Conservation (phyloP, 2,888 invertebrate genomes). For the Tenthredo distinguenda region DNA sequence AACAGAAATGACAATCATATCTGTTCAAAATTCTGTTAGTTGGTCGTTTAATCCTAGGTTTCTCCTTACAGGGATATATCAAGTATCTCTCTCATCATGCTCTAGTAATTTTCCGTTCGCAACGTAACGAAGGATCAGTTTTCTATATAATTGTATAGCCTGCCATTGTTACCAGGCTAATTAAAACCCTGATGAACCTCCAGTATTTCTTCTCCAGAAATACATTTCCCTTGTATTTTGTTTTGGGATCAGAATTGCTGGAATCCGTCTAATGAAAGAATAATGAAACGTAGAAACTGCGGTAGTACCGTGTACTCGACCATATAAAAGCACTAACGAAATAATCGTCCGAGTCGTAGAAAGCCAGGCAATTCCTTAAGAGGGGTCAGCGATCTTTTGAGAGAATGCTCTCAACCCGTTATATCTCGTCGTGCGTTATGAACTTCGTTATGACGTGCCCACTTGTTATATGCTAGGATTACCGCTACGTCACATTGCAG, state of each 20-base stretch:
- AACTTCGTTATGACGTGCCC: background rate
- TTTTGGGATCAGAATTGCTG: background rate
- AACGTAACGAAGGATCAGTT: background rate
- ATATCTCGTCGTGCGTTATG: slow-evolving; percentile 24
- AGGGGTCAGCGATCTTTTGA: slow-evolving; percentile 31
- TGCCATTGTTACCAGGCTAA: slow-evolving; percentile 19
- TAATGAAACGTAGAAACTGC: background rate
- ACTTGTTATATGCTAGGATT: background rate
- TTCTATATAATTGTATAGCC: slow-evolving; percentile 10
- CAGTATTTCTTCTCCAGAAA: background rate
- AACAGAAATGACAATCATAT: background rate
- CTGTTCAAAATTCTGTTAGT: background rate
- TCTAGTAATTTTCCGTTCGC: background rate
- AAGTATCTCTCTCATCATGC: background rate
- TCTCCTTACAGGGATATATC: slow-evolving; percentile 2
- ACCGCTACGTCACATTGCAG: background rate
- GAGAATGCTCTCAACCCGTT: slow-evolving; percentile 24
- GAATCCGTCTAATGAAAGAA: background rate
- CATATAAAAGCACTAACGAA: slow-evolving; percentile 1
- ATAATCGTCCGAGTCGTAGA: slow-evolving; percentile 3
- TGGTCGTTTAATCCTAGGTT: background rate
- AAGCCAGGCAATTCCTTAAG: background rate
- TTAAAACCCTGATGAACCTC: background rate
- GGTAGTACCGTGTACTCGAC: background rate
- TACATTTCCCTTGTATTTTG: background rate